Evolutionary conservation across 1,140 invertebrate species (phyloP).

Genomic region (Coenobita brevimanus): DNA sequence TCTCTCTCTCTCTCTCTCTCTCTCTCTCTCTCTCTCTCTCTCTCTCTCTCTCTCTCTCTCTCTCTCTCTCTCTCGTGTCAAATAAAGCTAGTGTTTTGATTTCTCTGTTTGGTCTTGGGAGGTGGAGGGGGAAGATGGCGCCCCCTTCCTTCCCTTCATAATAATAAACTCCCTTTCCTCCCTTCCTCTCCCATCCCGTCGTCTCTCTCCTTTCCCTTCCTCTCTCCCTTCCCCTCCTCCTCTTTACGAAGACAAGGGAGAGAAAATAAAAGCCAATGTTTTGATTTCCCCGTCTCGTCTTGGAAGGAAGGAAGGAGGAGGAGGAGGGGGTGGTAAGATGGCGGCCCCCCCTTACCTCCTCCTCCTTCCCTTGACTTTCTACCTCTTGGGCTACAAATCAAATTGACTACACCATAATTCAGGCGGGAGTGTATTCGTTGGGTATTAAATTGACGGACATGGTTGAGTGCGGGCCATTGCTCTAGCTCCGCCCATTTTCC

Average conservation of each 20-base stretch:
- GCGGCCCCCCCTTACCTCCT: slow-evolving; percentile 11
- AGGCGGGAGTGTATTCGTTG: slow-evolving; percentile 61
- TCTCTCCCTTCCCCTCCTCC: no score
- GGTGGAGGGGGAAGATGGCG: no score
- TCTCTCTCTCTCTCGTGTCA: no score
- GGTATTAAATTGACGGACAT: slow-evolving; percentile 67
- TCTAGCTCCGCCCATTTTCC: neutral
- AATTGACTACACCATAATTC: slow-evolving; percentile 68
- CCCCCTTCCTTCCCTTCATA: no score
- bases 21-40: slow-evolving; percentile 35
- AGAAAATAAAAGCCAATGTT: neutral
- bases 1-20: no score
- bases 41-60: neutral
- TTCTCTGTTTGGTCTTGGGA: no score
- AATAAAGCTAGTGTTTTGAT: no score
- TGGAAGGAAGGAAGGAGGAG: no score
- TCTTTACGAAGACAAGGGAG: neutral
- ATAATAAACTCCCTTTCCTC: no score
- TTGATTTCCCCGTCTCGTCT: neutral
- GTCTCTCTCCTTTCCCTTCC: no score
- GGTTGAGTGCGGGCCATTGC: slow-evolving; percentile 66
- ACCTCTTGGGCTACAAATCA: slow-evolving; percentile 64
- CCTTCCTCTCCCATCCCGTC: no score
- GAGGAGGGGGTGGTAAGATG: no score
- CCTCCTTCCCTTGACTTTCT: slow-evolving; percentile 50